phyloP scores from a whole-genome alignment of 92 coral and sea anemone species.

The Virgularia gustaviana region DNA sequence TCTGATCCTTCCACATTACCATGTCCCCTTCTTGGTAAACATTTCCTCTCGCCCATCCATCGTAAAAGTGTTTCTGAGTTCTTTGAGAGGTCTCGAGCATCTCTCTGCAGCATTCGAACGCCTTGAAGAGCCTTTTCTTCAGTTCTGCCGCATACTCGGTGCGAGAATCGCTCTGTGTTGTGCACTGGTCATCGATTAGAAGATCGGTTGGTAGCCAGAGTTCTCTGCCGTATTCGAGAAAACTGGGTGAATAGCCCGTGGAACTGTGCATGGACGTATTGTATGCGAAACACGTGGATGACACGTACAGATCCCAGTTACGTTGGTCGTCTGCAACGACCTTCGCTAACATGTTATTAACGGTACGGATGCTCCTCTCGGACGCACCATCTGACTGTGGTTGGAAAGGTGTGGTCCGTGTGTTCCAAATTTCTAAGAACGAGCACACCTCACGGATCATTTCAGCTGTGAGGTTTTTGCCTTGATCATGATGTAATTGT shows the following conservation, averaged over 20 bases:
- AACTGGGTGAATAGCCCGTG: conserved; percentile 37
- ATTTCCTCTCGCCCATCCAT: conserved; percentile 26
- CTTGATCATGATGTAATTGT: neutral
- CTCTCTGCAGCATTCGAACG: conserved; percentile 24
- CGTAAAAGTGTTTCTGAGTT: conserved; percentile 38
- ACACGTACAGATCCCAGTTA: conserved; percentile 31
- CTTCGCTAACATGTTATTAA: conserved; percentile 34
- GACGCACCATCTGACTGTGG: conserved; percentile 41
- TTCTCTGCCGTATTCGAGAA: conserved; percentile 29
- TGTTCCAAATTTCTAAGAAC: conserved; percentile 3
- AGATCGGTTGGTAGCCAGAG: conserved; percentile 43
- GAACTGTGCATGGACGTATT: conserved; percentile 38
- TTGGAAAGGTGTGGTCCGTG: conserved; percentile 24
- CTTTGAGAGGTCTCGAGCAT: conserved; percentile 22
- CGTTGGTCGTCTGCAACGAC: conserved; percentile 34
- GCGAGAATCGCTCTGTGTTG: neutral
- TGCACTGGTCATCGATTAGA: neutral
- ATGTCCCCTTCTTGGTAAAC: conserved; percentile 20
- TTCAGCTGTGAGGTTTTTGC: neutral
- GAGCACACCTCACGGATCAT: neutral
- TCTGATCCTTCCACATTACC: conserved; percentile 42
- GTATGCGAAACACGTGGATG: conserved; percentile 29
- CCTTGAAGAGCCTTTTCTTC: conserved; percentile 15
- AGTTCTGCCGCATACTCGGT: conserved; percentile 27
- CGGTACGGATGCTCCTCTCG: conserved; percentile 32